Percentiles rank a stretch among this genome's conserved stretches.
Evolutionary conservation across 2,888 invertebrate species (phyloP).

Genomic region (Xanthia togata): DNA sequence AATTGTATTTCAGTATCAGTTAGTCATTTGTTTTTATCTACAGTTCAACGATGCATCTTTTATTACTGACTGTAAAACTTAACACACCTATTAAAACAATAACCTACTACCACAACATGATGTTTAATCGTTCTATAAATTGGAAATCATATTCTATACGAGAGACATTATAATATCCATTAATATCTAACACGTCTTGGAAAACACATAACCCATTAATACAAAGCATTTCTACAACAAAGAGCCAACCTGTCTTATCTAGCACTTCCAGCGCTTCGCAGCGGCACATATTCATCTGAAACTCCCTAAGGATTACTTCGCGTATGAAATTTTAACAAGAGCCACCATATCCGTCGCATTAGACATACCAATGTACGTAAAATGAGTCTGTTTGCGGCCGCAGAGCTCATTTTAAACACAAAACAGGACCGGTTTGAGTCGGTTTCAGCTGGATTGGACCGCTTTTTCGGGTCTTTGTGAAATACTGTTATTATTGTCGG

Average conservation of each 20-base stretch:
- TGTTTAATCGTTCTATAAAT: constrained; percentile 16
- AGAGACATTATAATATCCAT: constrained; percentile 21
- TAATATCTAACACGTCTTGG: constrained; percentile 14
- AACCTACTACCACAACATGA: neutral
- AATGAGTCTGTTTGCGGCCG: constrained; percentile 43
- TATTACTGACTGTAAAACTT: constrained; percentile 19
- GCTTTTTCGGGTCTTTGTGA: constrained; percentile 33
- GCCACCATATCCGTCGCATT: constrained; percentile 48
- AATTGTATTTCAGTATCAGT: constrained; percentile 9
- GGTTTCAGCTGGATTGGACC: constrained; percentile 42
- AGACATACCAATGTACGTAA: constrained; percentile 39
- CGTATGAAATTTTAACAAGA: constrained; percentile 62
- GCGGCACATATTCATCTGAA: constrained; percentile 40
- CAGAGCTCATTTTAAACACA: constrained; percentile 48
- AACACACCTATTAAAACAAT: constrained; percentile 1
- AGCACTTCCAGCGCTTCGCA: constrained; percentile 43
- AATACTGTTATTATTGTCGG: constrained; percentile 43
- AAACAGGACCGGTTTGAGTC: constrained; percentile 44
- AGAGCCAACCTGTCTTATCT: constrained; percentile 39
- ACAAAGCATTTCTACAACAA: constrained; percentile 50
- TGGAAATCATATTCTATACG: constrained; percentile 2
- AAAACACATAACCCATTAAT: constrained; percentile 21
- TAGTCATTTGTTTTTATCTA: constrained; percentile 10
- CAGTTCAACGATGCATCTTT: constrained; percentile 2
- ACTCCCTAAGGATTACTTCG: constrained; percentile 39